Base-by-base conservation (phyloP, 1,140 invertebrate species). In the Thalassaphorura encarpata region DNA sequence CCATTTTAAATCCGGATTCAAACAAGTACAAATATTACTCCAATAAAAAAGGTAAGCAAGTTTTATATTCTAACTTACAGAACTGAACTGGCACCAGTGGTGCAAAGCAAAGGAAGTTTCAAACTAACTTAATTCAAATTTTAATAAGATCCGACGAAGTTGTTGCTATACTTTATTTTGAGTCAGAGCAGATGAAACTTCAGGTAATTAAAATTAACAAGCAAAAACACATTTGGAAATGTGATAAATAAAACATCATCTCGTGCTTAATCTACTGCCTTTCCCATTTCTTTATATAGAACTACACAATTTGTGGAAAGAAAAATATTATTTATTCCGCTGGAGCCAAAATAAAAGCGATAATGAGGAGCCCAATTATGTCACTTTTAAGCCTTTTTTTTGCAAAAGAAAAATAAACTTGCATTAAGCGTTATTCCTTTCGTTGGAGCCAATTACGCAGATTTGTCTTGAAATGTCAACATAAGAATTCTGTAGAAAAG, bases 21-120 rank as follows among this genome's bases (percentile, higher is more conserved):
- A 26, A 13, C 18, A 55, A 55, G 29, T 55, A 21, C 23, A 55
- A 48, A 55, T 55, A 48, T 28, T 55, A 48, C 26, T 28, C 53
- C 3, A 55, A 55, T 33, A 55, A 55, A 31, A 55, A 48, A 48
- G 53, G 53, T 55, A 43, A 55, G 19, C 46, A 8, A 29, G 16
- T 19, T 48, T 27, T 48, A 21, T 13, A 24, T 13, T 6, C 13
- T 8, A 8, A n/a, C n/a, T n/a, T n/a, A n/a, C n/a, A n/a, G n/a
- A n/a, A n/a, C n/a, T n/a, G n/a, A n/a, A n/a, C n/a, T n/a, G n/a
- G n/a, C n/a, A n/a, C n/a, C n/a, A n/a, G n/a, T n/a, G n/a, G n/a
- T n/a, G n/a, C 19, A 23, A 45, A 45, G 8, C 21, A 45, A 21
- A 45, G 18, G 11, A 43, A 8, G 6, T 43, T 43, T 11, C 33